phyloP scores from a whole-genome alignment of 2,113 vertebrate species.

The Cheilinus undulatus region DNA sequence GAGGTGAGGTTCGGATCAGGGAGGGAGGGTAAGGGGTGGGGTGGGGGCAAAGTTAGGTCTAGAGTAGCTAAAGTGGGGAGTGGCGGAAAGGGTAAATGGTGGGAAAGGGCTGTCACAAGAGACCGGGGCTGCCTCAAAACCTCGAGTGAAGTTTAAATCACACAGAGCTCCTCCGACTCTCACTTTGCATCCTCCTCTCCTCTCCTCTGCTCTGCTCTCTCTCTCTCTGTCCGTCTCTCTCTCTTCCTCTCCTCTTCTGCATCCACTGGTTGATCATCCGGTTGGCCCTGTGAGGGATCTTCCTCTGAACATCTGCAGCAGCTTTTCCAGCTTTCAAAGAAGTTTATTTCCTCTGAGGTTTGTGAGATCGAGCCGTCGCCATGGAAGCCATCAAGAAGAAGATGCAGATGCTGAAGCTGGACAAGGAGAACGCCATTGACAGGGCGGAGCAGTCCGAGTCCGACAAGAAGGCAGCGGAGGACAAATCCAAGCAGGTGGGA shows the following conservation, averaged over 20 bases:
- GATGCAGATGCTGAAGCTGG: conserved; percentile 98
- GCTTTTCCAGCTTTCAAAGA: conserved; percentile 10
- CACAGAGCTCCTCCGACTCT: conserved; percentile 61
- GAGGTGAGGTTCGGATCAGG: conserved; percentile 71
- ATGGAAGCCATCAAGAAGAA: conserved; percentile 99
- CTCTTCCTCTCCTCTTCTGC: conserved; percentile 44
- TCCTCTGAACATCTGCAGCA: conserved; percentile 20
- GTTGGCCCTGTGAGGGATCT: conserved; percentile 10
- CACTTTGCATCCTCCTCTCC: conserved; percentile 70
- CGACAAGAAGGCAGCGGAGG: conserved; percentile 91
- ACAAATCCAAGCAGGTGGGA: conserved; percentile 93
- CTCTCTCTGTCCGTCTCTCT: conserved; percentile 28
- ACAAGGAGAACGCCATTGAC: conserved; percentile 96
- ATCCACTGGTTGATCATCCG: conserved; percentile 30
- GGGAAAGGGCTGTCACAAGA: conserved; percentile 78
- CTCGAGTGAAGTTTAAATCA: conserved; percentile 83
- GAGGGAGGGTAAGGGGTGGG: conserved; percentile 18
- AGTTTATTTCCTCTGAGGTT: background rate
- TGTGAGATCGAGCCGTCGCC: conserved; percentile 45
- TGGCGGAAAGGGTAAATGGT: conserved; percentile 61
- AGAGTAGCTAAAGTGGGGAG: conserved; percentile 64
- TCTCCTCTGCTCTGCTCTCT: conserved; percentile 41
- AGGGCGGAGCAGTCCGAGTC: conserved; percentile 93
- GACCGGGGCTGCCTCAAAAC: conserved; percentile 82
- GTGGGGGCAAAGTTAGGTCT: conserved; percentile 32